Evolutionary conservation across 2,888 invertebrate species (phyloP).

Genomic region (Bibio marci): DNA sequence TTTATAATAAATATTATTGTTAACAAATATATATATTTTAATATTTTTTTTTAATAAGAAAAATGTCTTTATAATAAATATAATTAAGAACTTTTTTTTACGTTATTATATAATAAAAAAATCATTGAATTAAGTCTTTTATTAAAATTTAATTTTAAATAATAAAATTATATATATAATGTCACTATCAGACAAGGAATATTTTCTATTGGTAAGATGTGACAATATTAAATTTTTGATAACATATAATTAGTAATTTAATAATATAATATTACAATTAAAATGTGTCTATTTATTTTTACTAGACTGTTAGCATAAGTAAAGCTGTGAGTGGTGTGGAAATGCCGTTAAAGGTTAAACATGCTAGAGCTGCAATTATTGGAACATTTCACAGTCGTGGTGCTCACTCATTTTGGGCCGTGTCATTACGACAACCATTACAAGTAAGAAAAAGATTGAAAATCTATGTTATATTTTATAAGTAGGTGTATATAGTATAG

Average conservation of each 20-base stretch:
- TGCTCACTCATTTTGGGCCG: conserved; percentile 78
- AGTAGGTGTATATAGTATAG: background rate
- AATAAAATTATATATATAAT: too few relatives aligned
- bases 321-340: conserved; percentile 90
- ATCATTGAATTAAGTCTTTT: too few relatives aligned
- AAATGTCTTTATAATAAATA: too few relatives aligned
- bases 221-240: background rate
- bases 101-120: too few relatives aligned
- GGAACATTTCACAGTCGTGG: conserved; percentile 89
- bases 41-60: too few relatives aligned
- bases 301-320: conserved; percentile 65
- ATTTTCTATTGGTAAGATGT: conserved; percentile 11
- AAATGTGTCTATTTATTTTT: background rate
- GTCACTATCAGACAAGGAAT: conserved; percentile 11
- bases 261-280: background rate
- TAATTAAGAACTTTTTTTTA: too few relatives aligned
- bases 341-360: conserved; percentile 94
- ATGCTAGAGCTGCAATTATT: conserved; percentile 88
- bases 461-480: background rate
- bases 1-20: too few relatives aligned
- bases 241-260: background rate
- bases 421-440: conserved; percentile 29
- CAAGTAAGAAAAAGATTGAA: conserved; percentile 13
- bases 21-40: too few relatives aligned
- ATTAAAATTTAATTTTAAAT: too few relatives aligned